phyloP scores from a whole-genome alignment of 2,888 invertebrate species.

The Sericinus montela region DNA sequence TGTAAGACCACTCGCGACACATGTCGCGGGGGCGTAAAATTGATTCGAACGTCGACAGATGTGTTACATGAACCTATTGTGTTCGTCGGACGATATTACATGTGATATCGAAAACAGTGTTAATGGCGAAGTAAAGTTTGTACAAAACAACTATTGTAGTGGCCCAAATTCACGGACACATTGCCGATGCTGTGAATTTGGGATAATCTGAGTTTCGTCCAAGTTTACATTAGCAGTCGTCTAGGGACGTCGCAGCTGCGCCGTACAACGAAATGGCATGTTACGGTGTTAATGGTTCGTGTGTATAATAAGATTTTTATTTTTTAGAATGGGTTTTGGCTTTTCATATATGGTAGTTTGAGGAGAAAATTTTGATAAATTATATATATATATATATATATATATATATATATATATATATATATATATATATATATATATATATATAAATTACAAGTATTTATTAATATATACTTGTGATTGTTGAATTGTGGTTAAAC shows the following conservation, averaged over 20 bases:
- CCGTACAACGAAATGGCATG: not conserved
- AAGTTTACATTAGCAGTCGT: not conserved
- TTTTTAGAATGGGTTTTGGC: no score
- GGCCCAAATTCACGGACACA: not conserved
- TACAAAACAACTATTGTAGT: conserved; percentile 3
- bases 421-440: no score
- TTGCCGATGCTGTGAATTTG: conserved; percentile 1
- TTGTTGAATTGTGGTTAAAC: no score
- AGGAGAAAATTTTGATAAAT: no score
- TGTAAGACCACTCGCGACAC: conserved; percentile 8
- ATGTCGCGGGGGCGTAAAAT: conserved; percentile 42
- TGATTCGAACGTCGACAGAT: conserved; percentile 45
- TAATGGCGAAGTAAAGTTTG: conserved; percentile 13
- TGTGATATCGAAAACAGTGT: conserved; percentile 22
- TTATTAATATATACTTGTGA: no score
- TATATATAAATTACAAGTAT: no score
- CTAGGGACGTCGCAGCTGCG: not conserved
- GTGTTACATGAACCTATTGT: conserved; percentile 31
- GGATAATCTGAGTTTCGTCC: not conserved
- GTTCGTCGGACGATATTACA: conserved; percentile 22
- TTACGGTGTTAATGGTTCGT: not conserved
- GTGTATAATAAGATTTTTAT: no score
- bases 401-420: no score
- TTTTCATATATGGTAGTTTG: no score
- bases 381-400: no score